These are phyloP conservation scores for Pseudochaenichthys georgianus DNA, from an alignment of 2,797 vertebrate genomes.

Conservation along the genomic window DNA sequence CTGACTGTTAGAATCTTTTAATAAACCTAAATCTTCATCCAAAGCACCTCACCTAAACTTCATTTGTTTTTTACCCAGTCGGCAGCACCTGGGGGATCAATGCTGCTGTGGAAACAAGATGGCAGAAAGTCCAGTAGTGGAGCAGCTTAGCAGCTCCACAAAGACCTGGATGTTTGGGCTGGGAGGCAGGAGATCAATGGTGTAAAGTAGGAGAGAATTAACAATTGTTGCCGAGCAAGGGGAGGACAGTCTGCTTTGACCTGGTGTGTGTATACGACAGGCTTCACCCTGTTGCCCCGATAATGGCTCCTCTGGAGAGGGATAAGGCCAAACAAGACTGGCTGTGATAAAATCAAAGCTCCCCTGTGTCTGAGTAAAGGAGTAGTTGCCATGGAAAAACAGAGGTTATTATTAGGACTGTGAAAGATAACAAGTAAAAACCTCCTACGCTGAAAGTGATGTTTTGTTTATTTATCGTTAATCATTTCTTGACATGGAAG, in stretches of 20 bases:
- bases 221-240: slow-evolving; percentile 67
- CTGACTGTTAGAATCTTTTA: too few species aligned
- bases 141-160: slow-evolving; percentile 76
- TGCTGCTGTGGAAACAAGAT: slow-evolving; percentile 53
- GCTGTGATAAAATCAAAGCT: slow-evolving; percentile 53
- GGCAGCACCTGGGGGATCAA: slow-evolving; percentile 57
- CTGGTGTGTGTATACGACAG: slow-evolving; percentile 62
- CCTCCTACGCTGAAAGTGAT: neutral
- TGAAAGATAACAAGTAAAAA: slow-evolving; percentile 16
- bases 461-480: neutral
- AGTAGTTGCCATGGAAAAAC: slow-evolving; percentile 17
- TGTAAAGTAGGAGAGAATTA: slow-evolving; percentile 78
- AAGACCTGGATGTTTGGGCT: slow-evolving; percentile 67
- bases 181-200: slow-evolving; percentile 79
- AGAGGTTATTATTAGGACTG: slow-evolving; percentile 3
- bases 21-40: neutral
- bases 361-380: slow-evolving; percentile 30
- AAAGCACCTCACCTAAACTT: slow-evolving; percentile 23
- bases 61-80: slow-evolving; percentile 10
- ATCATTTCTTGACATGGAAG: neutral
- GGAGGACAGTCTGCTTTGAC: slow-evolving; percentile 68
- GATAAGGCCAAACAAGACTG: slow-evolving; percentile 48
- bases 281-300: slow-evolving; percentile 56
- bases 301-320: slow-evolving; percentile 56
- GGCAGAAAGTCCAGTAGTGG: slow-evolving; percentile 61